Conservation (phyloP, 2,888 invertebrate species). For the Cosmia pyralina region DNA sequence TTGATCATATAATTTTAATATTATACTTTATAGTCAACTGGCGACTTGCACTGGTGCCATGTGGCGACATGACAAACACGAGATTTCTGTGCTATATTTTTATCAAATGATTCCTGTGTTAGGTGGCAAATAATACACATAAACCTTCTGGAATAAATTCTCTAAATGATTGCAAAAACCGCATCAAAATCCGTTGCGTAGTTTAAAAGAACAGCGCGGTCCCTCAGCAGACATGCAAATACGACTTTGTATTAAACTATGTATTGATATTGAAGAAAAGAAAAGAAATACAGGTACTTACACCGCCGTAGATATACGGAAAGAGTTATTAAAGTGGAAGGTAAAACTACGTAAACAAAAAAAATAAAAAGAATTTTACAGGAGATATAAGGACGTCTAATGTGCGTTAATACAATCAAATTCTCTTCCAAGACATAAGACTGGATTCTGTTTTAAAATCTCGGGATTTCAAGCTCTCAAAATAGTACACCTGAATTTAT, state of each 20-base stretch:
- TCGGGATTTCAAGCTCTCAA: background rate
- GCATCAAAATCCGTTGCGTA: background rate
- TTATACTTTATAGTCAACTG: background rate
- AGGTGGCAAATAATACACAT: background rate
- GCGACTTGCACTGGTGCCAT: background rate
- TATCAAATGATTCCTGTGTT: background rate
- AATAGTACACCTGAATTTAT: constrained; percentile 3
- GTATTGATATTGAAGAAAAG: background rate
- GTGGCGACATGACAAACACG: background rate
- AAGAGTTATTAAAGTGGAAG: background rate
- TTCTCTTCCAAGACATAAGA: background rate
- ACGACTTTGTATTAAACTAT: no score
- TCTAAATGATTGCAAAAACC: background rate
- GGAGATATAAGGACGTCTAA: background rate
- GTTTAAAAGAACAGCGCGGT: background rate
- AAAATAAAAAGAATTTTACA: background rate
- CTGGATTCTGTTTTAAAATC: background rate
- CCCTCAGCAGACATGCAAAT: background rate
- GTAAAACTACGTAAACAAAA: background rate
- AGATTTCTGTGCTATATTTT: background rate
- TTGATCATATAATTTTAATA: constrained; percentile 5
- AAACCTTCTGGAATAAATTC: background rate
- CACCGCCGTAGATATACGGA: background rate
- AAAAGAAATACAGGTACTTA: no score
- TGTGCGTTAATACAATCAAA: constrained; percentile 13